Evolutionary conservation across 2,888 invertebrate genomes (phyloP).

Genomic region (Protophormia terraenovae): DNA sequence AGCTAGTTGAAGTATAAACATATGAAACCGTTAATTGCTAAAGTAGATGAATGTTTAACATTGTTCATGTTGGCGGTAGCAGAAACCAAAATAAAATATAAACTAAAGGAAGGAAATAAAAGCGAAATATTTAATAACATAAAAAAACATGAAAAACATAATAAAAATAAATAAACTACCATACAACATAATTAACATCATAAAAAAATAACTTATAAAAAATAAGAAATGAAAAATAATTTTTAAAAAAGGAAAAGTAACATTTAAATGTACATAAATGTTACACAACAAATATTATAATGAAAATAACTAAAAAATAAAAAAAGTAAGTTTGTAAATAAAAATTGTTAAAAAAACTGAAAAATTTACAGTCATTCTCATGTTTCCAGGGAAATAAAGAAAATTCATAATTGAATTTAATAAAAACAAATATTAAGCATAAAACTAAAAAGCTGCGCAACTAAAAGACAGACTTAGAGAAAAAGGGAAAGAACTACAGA

Average conservation of each 20-base stretch:
- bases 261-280: slow-evolving; percentile 29
- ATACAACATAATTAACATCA: slow-evolving; percentile 27
- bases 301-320: background rate
- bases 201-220: background rate
- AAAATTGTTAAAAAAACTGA: background rate
- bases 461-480: background rate
- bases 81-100: slow-evolving; percentile 1
- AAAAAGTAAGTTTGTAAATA: background rate
- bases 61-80: slow-evolving; percentile 30
- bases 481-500: background rate
- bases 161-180: background rate
- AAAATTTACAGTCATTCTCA: slow-evolving; percentile 28
- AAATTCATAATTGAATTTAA: slow-evolving; percentile 39
- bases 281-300: background rate
- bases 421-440: slow-evolving; percentile 30
- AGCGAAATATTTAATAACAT: slow-evolving; percentile 3
- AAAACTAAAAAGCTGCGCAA: slow-evolving; percentile 3
- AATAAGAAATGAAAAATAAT: background rate
- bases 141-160: background rate
- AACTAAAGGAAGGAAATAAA: slow-evolving; percentile 17
- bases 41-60: slow-evolving; percentile 51
- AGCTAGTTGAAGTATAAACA: background rate
- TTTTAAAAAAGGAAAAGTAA: slow-evolving; percentile 17
- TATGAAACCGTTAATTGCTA: slow-evolving; percentile 34
- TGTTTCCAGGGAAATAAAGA: slow-evolving; percentile 23